phyloP scores from a whole-genome alignment of 2,113 vertebrate genomes.

The Caretta caretta region DNA sequence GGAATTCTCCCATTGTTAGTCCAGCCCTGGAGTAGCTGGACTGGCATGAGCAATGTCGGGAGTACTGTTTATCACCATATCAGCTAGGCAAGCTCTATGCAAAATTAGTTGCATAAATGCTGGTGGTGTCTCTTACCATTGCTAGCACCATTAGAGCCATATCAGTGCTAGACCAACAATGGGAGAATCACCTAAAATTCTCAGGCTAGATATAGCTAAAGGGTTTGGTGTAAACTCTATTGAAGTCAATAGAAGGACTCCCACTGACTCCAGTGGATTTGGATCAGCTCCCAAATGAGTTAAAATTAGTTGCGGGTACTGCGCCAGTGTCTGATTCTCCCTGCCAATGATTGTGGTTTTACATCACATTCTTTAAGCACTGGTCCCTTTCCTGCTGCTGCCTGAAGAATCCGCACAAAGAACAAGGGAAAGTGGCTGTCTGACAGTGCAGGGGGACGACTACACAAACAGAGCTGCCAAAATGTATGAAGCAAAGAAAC shows the following conservation, averaged over 20 bases:
- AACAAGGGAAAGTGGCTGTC: background rate
- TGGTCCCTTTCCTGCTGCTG: background rate
- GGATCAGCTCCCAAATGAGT: background rate
- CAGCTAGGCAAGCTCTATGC: background rate
- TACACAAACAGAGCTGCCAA: background rate
- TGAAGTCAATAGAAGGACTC: background rate
- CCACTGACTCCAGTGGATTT: background rate
- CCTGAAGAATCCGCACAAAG: background rate
- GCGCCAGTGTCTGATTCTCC: background rate
- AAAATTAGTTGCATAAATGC: background rate
- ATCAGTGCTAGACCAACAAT: background rate
- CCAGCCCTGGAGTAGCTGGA: background rate
- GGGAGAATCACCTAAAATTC: background rate
- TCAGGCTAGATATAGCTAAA: background rate
- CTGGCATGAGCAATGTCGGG: rapidly evolving
- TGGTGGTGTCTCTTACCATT: background rate
- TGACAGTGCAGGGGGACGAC: background rate
- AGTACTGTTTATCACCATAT: background rate
- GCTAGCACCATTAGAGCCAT: background rate
- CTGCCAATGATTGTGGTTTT: background rate
- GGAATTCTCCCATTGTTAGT: background rate
- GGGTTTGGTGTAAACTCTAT: background rate
- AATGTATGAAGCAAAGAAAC: background rate
- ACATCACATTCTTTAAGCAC: background rate
- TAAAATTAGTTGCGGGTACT: background rate